Percentiles rank a stretch among this genome's conserved stretches.
These are phyloP conservation scores for Tenthredo amoena DNA, from an alignment of 2,888 invertebrate species.

Conservation along the genomic window DNA sequence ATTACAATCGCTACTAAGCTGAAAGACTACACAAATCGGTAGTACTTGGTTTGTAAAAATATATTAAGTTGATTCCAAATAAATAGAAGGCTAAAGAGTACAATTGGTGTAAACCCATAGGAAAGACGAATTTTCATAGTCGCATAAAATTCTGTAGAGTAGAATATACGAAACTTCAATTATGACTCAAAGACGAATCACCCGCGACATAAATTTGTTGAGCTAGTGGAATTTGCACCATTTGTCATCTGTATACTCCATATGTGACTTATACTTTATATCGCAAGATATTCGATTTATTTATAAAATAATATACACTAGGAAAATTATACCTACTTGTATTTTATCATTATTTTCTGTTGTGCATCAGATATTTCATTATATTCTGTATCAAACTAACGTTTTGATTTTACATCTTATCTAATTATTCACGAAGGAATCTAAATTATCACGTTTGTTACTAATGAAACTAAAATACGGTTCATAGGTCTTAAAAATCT, in stretches of 20 bases:
- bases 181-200: not conserved
- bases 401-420: not conserved
- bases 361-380: conserved; percentile 18
- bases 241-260: conserved; percentile 27
- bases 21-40: not conserved
- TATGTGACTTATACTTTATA: conserved; percentile 8
- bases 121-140: not conserved
- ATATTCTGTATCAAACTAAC: conserved; percentile 11
- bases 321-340: not conserved
- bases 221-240: conserved; percentile 14
- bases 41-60: conserved; percentile 29
- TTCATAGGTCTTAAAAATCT: not conserved
- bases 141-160: not conserved
- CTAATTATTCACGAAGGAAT: conserved; percentile 26
- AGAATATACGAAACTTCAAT: not conserved
- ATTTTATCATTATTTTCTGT: not conserved
- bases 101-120: conserved; percentile 21
- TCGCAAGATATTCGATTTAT: not conserved
- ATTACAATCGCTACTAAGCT: not conserved
- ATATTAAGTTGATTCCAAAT: conserved; percentile 9
- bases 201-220: not conserved
- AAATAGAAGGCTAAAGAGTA: not conserved
- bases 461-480: not conserved
- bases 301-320: conserved; percentile 23
- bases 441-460: conserved; percentile 28